Base-by-base conservation (phyloP, 2,888 invertebrate genomes). In the Nomada flava region DNA sequence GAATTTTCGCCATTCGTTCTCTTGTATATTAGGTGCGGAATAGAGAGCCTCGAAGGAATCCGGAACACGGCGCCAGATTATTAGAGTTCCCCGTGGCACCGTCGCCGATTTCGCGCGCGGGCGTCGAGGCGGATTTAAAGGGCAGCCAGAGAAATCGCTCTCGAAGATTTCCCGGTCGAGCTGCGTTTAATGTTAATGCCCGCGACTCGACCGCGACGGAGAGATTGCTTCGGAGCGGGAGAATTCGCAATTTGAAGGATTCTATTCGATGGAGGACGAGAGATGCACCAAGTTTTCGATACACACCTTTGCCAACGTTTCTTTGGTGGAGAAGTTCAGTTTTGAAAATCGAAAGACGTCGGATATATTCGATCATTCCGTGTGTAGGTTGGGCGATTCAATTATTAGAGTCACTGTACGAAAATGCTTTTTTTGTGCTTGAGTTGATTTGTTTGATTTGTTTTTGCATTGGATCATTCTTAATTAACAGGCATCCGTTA, bases 1-100 rank as follows among this genome's bases (percentile, higher is more conserved):
- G 63, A 70, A 73, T 86, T 80, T 79, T 71, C 79, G 62, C 42
- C 59, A 67, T 44, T 72, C 65, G 50, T 73, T 65, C 60, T 65
- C 60, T 15, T 42, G 4, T 74, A 9, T 57, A 64, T 64, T 62
- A 47, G 4, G 2, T 15, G 53, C 50, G 55, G 63, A 78, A 75
- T 52, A 63, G 62, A 60, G 62, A 55, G 74, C 60, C 53, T 62
- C 36, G 36, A 53, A 62, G 60, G 67, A 78, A 75, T 75, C 42
- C 36, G 15, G 29, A 55, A 26, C 67, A 42, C 36, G 67, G n/a
- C 15, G 15, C 15, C 5, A 53, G 67, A 75, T 78, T 78, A 75
- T 78, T 50, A 63, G 55, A 63, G 23, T 60, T 60, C 10, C 29
- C 53, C 23, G 20, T 26, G 26, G 18, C 23, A 36, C 23, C 26